Percentiles rank a stretch among this genome's conserved stretches.
Evolutionary conservation across 2,888 invertebrate genomes (phyloP).

Genomic region (Cryptophagus acutangulus): DNA sequence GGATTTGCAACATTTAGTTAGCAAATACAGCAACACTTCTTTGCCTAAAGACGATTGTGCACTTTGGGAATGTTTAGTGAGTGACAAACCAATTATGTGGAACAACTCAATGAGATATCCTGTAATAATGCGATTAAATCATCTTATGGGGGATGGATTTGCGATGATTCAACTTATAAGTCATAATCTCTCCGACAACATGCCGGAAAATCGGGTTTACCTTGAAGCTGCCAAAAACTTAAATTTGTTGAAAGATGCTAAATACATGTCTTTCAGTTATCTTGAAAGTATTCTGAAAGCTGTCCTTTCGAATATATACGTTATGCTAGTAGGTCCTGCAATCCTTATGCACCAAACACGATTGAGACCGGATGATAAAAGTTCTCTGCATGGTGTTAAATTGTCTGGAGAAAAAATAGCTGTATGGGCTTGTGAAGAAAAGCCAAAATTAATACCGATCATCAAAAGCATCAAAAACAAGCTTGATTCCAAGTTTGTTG

Average conservation of each 20-base stretch:
- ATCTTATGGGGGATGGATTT: conserved; percentile 9
- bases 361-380: neutral
- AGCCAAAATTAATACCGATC: conserved; percentile 3
- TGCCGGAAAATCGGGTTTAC: neutral
- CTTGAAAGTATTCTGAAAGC: no score
- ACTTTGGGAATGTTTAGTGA: conserved; percentile 53
- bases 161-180: conserved; percentile 5
- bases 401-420: conserved; percentile 11
- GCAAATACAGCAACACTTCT: conserved; percentile 18
- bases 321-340: no score
- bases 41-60: conserved; percentile 50
- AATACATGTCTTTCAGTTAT: no score
- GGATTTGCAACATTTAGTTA: conserved; percentile 5
- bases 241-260: no score
- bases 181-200: conserved; percentile 2
- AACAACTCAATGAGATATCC: neutral
- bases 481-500: conserved; percentile 5
- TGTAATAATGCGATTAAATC: conserved; percentile 9
- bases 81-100: conserved; percentile 18
- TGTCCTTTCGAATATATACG: no score
- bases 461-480: conserved; percentile 9
- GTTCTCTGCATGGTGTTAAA: conserved; percentile 1
- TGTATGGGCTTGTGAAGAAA: conserved; percentile 7
- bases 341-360: no score
- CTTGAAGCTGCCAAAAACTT: no score